These are phyloP conservation scores for Tricholauxania praeusta DNA, from an alignment of 2,888 invertebrate genomes.

Conservation along the genomic window DNA sequence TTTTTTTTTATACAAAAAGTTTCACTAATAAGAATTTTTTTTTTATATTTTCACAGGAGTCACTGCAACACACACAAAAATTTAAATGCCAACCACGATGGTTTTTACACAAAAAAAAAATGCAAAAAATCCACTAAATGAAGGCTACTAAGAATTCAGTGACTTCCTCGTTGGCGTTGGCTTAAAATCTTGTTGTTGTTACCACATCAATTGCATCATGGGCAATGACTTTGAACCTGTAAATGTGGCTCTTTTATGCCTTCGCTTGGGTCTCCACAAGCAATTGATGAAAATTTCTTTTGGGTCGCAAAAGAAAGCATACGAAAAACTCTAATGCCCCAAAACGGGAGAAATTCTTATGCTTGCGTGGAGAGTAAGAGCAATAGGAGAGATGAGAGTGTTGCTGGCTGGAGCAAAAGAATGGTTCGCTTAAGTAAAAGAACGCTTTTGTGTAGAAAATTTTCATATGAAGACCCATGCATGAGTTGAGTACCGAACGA, in stretches of 20 bases:
- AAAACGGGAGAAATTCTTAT: constrained; percentile 11
- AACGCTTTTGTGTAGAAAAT: neutral
- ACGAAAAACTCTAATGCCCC: constrained; percentile 7
- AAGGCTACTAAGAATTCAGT: no score
- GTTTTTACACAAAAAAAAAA: no score
- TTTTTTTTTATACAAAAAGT: no score
- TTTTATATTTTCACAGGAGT: no score
- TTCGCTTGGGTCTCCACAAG: constrained; percentile 62
- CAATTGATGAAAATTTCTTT: constrained; percentile 23
- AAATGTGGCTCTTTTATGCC: constrained; percentile 69
- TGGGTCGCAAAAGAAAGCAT: constrained; percentile 25
- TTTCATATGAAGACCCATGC: neutral
- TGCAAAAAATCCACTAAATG: no score
- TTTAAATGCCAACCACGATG: no score
- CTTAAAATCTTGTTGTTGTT: constrained; percentile 57
- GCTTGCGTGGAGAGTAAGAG: constrained; percentile 14
- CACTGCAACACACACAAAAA: no score
- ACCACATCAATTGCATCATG: constrained; percentile 69
- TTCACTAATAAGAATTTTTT: no score
- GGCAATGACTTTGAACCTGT: constrained; percentile 69
- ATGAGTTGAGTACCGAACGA: neutral
- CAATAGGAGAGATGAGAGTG: neutral
- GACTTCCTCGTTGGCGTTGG: no score
- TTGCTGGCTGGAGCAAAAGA: neutral
- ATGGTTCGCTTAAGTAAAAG: neutral